Base-by-base conservation (phyloP, 2,797 vertebrate species). In the Pempheris klunzingeri region DNA sequence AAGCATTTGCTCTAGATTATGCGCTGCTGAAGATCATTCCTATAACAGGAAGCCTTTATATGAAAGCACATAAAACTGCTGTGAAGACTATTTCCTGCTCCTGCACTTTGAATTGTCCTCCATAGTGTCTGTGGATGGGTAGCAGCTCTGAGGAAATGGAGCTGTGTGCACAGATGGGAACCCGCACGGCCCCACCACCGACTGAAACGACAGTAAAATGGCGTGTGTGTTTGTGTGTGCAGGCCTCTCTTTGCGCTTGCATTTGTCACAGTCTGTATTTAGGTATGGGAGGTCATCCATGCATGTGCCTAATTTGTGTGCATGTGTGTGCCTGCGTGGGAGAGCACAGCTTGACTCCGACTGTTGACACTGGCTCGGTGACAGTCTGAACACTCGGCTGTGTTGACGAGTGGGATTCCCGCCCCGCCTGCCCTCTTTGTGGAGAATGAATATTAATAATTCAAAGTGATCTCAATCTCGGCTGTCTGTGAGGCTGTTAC, bases 371-470 rank as follows among this genome's bases (percentile, higher is more conserved):
- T 91, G 89, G 87, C 83, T 82, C 61, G 0, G 77, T 80, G 86
- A 92, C 92, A 85, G 85, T 76, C 81, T 41, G 67, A 87, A 83
- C 61, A 53, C 86, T 78, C 61, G 12, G 67, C 76, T 59, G 67
- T 87, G 87, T 84, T 78, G 84, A 84, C 39, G 82, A 57, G 81
- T 52, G 65, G 72, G 71, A 72, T 69, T 78, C 81, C 62, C 64
- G 32, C 71, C 80, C 84, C 41, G 62, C 81, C 76, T 71, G 82
- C 61, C 80, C 46, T 80, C 83, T 87, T 85, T 77, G 86, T 73
- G 61, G 67, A 77, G 83, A 84, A 88, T 63, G 77, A 88, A 89
- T 89, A 91, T 93, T 92, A 93, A 94, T 93, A 93, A 94, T 94
- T 94, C 86, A 94, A 71, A 85, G 81, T 74, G 89, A 91, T 93